phyloP scores from a whole-genome alignment of 2,113 vertebrate genomes.

The Candoia aspera region DNA sequence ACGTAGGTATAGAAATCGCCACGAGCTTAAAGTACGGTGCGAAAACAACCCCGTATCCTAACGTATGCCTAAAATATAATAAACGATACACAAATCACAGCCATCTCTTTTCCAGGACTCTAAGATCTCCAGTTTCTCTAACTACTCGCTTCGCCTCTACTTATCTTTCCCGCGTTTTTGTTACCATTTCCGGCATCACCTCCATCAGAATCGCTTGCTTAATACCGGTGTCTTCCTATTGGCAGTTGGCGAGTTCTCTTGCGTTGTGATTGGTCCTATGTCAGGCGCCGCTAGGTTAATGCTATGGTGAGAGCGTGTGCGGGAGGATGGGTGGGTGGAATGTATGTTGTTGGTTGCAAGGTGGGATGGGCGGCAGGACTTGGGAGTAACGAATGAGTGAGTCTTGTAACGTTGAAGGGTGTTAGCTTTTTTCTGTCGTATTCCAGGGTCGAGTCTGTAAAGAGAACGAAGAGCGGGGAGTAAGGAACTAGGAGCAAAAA shows the following conservation, averaged over 20 bases:
- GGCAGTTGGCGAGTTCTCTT: background rate
- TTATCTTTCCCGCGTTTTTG: background rate
- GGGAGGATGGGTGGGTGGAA: background rate
- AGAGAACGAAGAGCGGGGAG: background rate
- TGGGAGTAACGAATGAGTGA: background rate
- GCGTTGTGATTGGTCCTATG: slow-evolving; percentile 41
- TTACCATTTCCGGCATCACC: accelerated
- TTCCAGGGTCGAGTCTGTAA: background rate
- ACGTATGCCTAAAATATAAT: background rate
- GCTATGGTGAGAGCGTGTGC: background rate
- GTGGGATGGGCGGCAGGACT: background rate
- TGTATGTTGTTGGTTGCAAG: background rate
- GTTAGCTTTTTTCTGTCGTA: background rate
- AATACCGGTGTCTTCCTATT: slow-evolving; percentile 25
- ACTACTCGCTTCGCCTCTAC: accelerated
- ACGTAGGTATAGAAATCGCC: background rate
- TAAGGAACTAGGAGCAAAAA: background rate
- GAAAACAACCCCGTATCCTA: background rate
- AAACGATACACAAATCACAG: background rate
- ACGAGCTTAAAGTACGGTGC: background rate
- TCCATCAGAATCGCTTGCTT: background rate
- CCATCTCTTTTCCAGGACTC: background rate
- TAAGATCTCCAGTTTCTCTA: background rate
- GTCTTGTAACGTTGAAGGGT: background rate
- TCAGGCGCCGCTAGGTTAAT: slow-evolving; percentile 10